Percentiles rank a stretch among this genome's conserved stretches.
Evolutionary conservation across 2,113 vertebrate species (phyloP).

Genomic region (Labeo rohita): DNA sequence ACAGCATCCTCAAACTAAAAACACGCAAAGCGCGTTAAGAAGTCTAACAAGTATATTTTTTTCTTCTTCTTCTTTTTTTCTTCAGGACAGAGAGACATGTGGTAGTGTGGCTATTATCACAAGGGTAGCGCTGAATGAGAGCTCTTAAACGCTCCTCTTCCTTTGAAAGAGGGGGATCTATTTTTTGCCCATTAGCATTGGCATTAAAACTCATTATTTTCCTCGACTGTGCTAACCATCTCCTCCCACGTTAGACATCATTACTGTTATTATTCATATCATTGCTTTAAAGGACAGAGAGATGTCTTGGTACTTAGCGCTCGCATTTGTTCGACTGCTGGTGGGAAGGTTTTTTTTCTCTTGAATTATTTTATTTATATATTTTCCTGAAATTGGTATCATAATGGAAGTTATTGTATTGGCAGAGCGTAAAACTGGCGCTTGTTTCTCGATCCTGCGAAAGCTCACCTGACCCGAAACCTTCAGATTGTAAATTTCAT

Average conservation of each 20-base stretch:
- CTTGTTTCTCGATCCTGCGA: neutral
- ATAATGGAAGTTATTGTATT: slow-evolving; percentile 51
- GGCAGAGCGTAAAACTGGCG: slow-evolving; percentile 5
- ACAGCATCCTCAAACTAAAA: slow-evolving; percentile 31
- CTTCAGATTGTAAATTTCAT: neutral
- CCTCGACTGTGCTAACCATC: slow-evolving; percentile 61
- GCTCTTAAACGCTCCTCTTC: slow-evolving; percentile 65
- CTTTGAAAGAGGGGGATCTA: slow-evolving; percentile 59
- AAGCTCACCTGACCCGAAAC: slow-evolving; percentile 39
- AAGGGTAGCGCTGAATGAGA: slow-evolving; percentile 56
- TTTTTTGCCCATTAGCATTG: slow-evolving; percentile 71
- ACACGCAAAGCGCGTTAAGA: slow-evolving; percentile 37
- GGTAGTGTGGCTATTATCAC: slow-evolving; percentile 52
- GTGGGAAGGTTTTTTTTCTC: slow-evolving; percentile 16
- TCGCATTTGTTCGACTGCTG: slow-evolving; percentile 58
- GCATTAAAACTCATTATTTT: slow-evolving; percentile 73
- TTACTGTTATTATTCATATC: slow-evolving; percentile 69
- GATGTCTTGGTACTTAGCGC: slow-evolving; percentile 58
- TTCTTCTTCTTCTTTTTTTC: neutral
- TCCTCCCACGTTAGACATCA: slow-evolving; percentile 64
- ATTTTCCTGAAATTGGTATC: slow-evolving; percentile 50
- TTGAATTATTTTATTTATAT: slow-evolving; percentile 31
- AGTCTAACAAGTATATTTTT: slow-evolving; percentile 37
- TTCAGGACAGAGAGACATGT: slow-evolving; percentile 28
- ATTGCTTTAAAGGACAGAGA: slow-evolving; percentile 69